Conservation (phyloP, 2,797 vertebrate species). For the Yasuhikotakia modesta region DNA sequence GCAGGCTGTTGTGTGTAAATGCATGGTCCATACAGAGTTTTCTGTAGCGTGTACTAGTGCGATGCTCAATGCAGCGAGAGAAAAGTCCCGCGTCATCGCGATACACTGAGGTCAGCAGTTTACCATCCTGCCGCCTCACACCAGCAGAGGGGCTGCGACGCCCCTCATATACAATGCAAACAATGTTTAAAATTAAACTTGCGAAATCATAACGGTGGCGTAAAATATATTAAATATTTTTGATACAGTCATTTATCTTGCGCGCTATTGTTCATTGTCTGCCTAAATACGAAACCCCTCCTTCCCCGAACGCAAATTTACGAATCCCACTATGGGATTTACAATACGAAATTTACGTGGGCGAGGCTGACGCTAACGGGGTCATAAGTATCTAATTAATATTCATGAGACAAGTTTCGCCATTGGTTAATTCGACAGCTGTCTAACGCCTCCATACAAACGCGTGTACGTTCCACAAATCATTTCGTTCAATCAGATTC, state of each 20-base stretch:
- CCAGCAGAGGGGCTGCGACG: slow-evolving; percentile 6
- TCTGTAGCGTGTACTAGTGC: neutral
- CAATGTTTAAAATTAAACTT: neutral
- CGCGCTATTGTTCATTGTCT: slow-evolving; percentile 28
- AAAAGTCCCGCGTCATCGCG: slow-evolving; percentile 45
- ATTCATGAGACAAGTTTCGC: neutral
- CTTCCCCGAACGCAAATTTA: slow-evolving; percentile 18
- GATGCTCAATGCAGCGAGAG: neutral
- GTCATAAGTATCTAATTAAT: neutral
- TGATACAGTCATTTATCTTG: neutral
- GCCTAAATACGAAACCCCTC: slow-evolving; percentile 39
- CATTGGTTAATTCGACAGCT: neutral
- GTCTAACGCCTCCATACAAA: neutral
- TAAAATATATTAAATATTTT: neutral
- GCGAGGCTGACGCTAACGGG: neutral
- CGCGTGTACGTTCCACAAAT: neutral
- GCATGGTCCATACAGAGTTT: neutral
- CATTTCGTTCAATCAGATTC: too few species aligned
- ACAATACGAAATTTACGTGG: neutral
- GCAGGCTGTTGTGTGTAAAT: too few species aligned
- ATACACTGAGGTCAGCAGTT: slow-evolving; percentile 54
- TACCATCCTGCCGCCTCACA: neutral
- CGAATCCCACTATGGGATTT: slow-evolving; percentile 22
- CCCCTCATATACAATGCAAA: neutral
- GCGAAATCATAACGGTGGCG: neutral